Percentiles rank a stretch among this genome's conserved stretches.
These are phyloP conservation scores for Polydesmus complanatus DNA, from an alignment of 2,888 invertebrate species.

Conservation along the genomic window DNA sequence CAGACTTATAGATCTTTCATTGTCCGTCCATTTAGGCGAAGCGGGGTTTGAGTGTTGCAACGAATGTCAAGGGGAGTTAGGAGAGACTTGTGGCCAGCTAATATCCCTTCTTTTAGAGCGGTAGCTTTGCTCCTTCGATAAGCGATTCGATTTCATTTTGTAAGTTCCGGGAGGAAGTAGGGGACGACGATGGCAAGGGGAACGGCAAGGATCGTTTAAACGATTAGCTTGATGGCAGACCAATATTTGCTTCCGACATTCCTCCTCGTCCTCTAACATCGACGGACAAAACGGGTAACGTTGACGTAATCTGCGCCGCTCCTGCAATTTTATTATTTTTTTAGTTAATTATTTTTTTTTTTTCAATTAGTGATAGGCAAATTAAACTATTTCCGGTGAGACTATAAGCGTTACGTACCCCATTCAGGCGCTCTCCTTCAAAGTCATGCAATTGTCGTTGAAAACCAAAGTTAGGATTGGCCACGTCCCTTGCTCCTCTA, in stretches of 20 bases:
- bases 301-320: slow-evolving; percentile 66
- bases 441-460: slow-evolving; percentile 87
- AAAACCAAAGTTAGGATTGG: slow-evolving; percentile 92
- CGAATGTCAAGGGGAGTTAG: slow-evolving; percentile 9
- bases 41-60: slow-evolving; percentile 10
- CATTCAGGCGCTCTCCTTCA: slow-evolving; percentile 59
- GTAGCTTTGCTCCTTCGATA: slow-evolving; percentile 5
- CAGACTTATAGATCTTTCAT: too few species aligned
- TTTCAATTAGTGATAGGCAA: too few species aligned
- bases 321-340: slow-evolving; percentile 48
- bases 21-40: not conserved
- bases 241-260: slow-evolving; percentile 62
- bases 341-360: too few species aligned
- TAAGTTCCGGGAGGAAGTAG: not conserved
- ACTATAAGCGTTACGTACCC: slow-evolving; percentile 1
- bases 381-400: too few species aligned
- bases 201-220: slow-evolving; percentile 9
- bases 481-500: slow-evolving; percentile 75
- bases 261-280: slow-evolving; percentile 51
- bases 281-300: slow-evolving; percentile 63
- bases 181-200: not conserved
- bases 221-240: slow-evolving; percentile 48
- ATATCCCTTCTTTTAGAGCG: slow-evolving; percentile 3
- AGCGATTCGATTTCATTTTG: not conserved
- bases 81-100: not conserved